These are phyloP conservation scores for Agraylea sexmaculata DNA, from an alignment of 1,140 invertebrate species.

Conservation along the genomic window DNA sequence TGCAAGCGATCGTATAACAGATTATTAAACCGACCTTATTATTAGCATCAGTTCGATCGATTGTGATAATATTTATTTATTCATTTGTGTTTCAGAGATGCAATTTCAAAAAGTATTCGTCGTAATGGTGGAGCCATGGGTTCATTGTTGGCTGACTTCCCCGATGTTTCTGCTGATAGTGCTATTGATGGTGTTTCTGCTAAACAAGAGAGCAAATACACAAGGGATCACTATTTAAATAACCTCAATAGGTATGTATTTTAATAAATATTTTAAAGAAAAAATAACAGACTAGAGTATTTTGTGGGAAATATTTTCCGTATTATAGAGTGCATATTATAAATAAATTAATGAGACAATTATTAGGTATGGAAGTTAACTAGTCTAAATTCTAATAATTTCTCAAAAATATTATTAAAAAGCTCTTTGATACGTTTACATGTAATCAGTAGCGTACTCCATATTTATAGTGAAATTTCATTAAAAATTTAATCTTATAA, in stretches of 20 bases:
- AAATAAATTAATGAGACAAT: background rate
- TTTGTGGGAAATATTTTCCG: background rate
- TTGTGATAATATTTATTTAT: constrained; percentile 1
- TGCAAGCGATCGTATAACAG: too few relatives aligned
- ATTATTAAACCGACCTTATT: too few relatives aligned
- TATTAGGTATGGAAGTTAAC: background rate
- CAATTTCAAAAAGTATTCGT: constrained; percentile 62
- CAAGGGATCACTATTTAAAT: constrained; percentile 44
- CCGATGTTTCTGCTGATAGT: constrained; percentile 37
- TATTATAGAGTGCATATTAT: background rate
- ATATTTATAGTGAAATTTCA: too few relatives aligned
- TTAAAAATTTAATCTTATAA: too few relatives aligned
- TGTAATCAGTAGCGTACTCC: too few relatives aligned
- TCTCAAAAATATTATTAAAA: background rate
- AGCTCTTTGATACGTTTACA: too few relatives aligned
- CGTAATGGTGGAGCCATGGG: constrained; percentile 56
- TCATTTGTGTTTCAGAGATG: constrained; percentile 44
- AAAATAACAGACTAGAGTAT: background rate
- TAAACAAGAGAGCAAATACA: constrained; percentile 44
- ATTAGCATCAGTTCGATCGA: background rate
- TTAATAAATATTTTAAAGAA: constrained; percentile 2
- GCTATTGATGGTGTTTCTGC: constrained; percentile 44
- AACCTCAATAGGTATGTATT: constrained; percentile 34
- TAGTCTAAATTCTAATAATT: background rate
- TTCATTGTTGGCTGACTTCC: constrained; percentile 57